Base-by-base conservation (phyloP, 2,797 vertebrate genomes). In the Myotis daubentonii region DNA sequence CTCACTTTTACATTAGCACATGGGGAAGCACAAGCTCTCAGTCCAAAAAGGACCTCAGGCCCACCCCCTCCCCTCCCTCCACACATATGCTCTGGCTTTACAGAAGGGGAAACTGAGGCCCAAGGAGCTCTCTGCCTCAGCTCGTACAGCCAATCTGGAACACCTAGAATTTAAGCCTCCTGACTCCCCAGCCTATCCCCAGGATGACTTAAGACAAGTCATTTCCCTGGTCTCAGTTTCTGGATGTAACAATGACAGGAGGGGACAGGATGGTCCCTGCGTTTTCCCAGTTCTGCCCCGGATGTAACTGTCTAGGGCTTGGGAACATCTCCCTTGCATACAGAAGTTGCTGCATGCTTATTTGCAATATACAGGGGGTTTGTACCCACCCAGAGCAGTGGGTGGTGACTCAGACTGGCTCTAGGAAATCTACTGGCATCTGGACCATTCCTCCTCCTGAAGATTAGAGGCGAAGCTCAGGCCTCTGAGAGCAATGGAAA, bases 161-260 rank as follows among this genome's bases (percentile, higher is more conserved):
- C 12, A 11, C 22, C 38, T 74, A 75, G 71, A 76, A 82, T 17
- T 33, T 4, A 12, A 87, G 60, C 53, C 28, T 74, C 41, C n/a
- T 20, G 23, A 41, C 36, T 55, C 6, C 55, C 49, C 68, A 41
- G 44, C 5, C 62, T 55, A 23, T 55, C 8, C 44, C 51, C 79
- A 71, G 53, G 49, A n/a, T 38, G 33, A 51, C 76, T 81, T 38
- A n/a, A 74, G 23, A 76, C 38, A 83, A 74, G 33, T 72, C 70
- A 76, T 30, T 72, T 87, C 33, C 71, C 68, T 0, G 47, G 22
- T 81, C 87, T 95, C 83, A 74, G 87, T 94, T 92, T 95, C 55
- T 60, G 47, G 92, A 2, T 62, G n/a, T 94, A 87, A 62, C 66
- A 90, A 30, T 51, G 49, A 38, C 25, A 78, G 65, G 71, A n/a